Evolutionary conservation across 2,888 invertebrate species (phyloP).

Genomic region (Ptychoptera albimana): DNA sequence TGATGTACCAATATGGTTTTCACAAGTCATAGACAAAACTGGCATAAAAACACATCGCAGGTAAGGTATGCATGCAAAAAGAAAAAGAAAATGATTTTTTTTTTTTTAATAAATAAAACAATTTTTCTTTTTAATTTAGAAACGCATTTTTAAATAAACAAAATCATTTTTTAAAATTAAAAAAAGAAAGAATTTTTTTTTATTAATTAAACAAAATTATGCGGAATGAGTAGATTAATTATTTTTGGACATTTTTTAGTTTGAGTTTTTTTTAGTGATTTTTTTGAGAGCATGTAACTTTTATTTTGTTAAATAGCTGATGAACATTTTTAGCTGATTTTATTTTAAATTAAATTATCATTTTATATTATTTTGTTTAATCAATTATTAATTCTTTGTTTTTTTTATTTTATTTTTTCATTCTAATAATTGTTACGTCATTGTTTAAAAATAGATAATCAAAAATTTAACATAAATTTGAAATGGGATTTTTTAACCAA

Average conservation of each 20-base stretch:
- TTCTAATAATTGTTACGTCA: too few relatives aligned
- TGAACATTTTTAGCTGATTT: background rate
- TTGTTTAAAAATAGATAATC: too few relatives aligned
- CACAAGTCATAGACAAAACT: conserved; percentile 38
- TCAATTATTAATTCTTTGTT: conserved; percentile 5
- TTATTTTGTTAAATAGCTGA: too few relatives aligned
- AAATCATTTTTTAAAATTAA: conserved; percentile 3
- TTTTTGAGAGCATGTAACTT: background rate
- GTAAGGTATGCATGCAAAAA: conserved; percentile 16
- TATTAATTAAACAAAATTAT: background rate
- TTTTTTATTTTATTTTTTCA: background rate
- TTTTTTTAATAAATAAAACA: conserved; percentile 9
- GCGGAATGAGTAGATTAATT: conserved; percentile 6
- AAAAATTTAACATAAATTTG: too few relatives aligned
- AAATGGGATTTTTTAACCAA: too few relatives aligned
- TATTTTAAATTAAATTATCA: conserved; percentile 3
- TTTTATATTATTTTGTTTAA: conserved; percentile 2
- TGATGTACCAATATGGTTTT: conserved; percentile 75
- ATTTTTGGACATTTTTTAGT: conserved; percentile 11
- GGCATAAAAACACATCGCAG: conserved; percentile 26
- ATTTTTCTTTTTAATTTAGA: conserved; percentile 2
- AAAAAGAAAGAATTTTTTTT: conserved; percentile 5
- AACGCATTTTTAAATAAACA: conserved; percentile 3
- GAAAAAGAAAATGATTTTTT: background rate
- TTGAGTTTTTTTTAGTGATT: conserved; percentile 3